Conservation (phyloP, 2,113 vertebrate genomes). For the Grammomys dolichurus region DNA sequence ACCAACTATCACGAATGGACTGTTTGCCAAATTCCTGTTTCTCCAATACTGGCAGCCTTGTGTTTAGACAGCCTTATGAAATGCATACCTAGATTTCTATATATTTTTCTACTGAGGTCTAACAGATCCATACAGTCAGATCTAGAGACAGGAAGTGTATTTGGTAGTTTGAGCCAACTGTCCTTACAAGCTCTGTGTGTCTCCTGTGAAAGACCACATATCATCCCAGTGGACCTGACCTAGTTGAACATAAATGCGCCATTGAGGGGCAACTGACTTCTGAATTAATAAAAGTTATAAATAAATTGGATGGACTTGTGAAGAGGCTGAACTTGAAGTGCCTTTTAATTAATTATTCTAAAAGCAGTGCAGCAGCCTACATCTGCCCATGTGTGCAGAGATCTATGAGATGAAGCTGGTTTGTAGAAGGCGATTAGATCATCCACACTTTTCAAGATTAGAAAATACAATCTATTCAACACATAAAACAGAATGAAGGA, state of each 20-base stretch:
- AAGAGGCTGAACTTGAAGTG: slow-evolving; percentile 80
- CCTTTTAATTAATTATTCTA: slow-evolving; percentile 79
- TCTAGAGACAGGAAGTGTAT: slow-evolving; percentile 48
- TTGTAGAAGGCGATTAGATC: not conserved
- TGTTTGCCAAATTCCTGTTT: slow-evolving; percentile 61
- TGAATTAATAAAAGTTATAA: slow-evolving; percentile 83
- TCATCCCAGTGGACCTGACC: slow-evolving; percentile 84
- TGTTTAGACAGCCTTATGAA: slow-evolving; percentile 58
- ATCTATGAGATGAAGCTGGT: slow-evolving; percentile 53
- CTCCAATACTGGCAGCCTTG: slow-evolving; percentile 42
- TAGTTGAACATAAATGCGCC: slow-evolving; percentile 80
- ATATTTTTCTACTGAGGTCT: slow-evolving; percentile 42
- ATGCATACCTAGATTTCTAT: slow-evolving; percentile 64
- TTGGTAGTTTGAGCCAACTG: slow-evolving; percentile 73
- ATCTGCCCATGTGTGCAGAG: not conserved
- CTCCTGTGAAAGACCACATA: slow-evolving; percentile 76
- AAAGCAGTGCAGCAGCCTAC: slow-evolving; percentile 50
- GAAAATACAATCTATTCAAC: slow-evolving; percentile 44
- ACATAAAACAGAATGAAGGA: not conserved
- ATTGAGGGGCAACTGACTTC: slow-evolving; percentile 80
- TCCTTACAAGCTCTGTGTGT: slow-evolving; percentile 76
- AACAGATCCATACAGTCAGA: slow-evolving; percentile 60
- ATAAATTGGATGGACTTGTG: slow-evolving; percentile 78
- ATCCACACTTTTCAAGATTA: slow-evolving; percentile 55
- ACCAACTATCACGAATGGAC: not conserved